Percentiles rank a stretch among this genome's conserved stretches.
Evolutionary conservation across 1,140 invertebrate genomes (phyloP).

Genomic region (Drosophila varians): DNA sequence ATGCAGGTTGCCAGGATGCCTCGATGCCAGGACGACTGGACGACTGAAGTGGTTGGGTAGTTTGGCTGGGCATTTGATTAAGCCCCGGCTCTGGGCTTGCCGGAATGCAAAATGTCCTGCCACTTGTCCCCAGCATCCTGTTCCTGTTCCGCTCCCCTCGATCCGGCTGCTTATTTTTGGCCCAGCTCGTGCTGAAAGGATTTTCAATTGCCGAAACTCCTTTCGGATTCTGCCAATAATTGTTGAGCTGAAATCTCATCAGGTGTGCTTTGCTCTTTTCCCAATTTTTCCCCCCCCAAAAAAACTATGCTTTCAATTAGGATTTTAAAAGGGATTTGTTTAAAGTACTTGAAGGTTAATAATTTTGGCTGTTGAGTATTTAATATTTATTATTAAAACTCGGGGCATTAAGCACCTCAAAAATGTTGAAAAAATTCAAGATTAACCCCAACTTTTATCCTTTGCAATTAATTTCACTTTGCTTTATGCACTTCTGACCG

Average conservation of each 20-base stretch:
- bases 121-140: slow-evolving; percentile 19
- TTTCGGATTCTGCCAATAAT: not conserved
- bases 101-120: slow-evolving; percentile 12
- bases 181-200: not conserved
- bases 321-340: no score
- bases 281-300: not conserved
- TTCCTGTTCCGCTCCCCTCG: not conserved
- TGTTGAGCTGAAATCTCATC: not conserved
- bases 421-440: not conserved
- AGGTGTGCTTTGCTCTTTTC: not conserved
- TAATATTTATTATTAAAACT: no score
- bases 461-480: not conserved
- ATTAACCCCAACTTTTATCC: not conserved
- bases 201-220: not conserved
- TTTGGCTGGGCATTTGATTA: slow-evolving; percentile 47
- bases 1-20: not conserved
- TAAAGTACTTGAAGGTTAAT: no score
- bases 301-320: no score
- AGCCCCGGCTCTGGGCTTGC: slow-evolving; percentile 14
- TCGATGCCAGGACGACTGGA: not conserved
- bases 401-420: not conserved
- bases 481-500: not conserved
- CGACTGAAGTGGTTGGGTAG: not conserved
- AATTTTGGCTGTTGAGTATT: not conserved
- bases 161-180: not conserved